These are phyloP conservation scores for Vanacampus margaritifer DNA, from an alignment of 2,113 vertebrate species.

Conservation along the genomic window DNA sequence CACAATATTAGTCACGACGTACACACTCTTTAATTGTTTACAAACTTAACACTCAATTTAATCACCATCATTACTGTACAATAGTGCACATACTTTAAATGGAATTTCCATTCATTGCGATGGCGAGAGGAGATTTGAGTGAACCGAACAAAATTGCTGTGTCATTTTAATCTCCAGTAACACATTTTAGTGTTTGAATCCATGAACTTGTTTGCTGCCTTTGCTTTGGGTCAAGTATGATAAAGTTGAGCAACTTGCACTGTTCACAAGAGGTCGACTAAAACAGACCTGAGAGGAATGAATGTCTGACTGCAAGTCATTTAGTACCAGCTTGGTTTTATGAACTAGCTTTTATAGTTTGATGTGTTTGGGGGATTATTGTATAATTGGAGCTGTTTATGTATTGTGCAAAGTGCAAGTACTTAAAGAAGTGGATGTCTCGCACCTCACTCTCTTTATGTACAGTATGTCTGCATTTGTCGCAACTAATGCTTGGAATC, in stretches of 20 bases:
- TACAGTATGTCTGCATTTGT: slow-evolving; percentile 14
- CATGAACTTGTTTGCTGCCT: neutral
- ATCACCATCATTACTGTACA: too few species aligned
- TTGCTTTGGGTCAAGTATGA: neutral
- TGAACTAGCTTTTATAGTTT: slow-evolving; percentile 24
- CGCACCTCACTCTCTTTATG: slow-evolving; percentile 13
- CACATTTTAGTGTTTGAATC: neutral
- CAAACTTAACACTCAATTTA: too few species aligned
- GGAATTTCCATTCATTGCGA: neutral
- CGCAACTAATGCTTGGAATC: slow-evolving; percentile 16
- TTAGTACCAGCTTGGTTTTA: slow-evolving; percentile 43
- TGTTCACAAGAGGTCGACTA: slow-evolving; percentile 25
- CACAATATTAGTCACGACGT: too few species aligned
- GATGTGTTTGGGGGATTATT: slow-evolving; percentile 29
- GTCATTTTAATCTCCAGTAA: neutral
- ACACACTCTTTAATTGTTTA: too few species aligned
- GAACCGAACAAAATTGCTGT: too few species aligned
- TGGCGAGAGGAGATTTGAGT: neutral
- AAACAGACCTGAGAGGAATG: slow-evolving; percentile 30
- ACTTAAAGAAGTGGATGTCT: slow-evolving; percentile 22
- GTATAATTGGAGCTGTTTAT: slow-evolving; percentile 29
- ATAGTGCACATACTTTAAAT: neutral
- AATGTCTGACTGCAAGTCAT: slow-evolving; percentile 27
- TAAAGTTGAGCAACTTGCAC: slow-evolving; percentile 24
- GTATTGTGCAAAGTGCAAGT: slow-evolving; percentile 35